Evolutionary conservation across 23 tunicate species (phyloP), one percentile per base, ranked within the genome.

Genomic region (Aplidium turbinatum): DNA sequence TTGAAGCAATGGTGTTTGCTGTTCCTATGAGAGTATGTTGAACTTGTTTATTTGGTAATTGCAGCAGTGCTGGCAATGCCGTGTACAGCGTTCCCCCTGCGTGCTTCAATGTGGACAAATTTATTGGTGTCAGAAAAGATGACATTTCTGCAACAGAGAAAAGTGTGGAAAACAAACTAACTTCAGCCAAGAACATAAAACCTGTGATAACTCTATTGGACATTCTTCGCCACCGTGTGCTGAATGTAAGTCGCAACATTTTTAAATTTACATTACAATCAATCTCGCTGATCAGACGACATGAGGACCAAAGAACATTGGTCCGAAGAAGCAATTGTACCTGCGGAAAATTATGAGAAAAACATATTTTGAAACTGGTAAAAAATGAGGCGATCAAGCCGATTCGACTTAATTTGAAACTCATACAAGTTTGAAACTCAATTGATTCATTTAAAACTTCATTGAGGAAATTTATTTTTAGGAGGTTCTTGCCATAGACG

Each of bases 41-140:
- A n/a, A n/a, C n/a, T n/a, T n/a, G n/a, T n/a, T n/a, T n/a, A n/a
- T n/a, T n/a, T n/a, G n/a, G n/a, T 32, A 23, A 3, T 56, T 48
- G 0, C 61, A 70, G 83, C 63, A 55, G 70, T 60, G 78, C 91
- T 11, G 78, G 91, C 52, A 77, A 77, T 68, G 83, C 83, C 2
- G 13, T 77, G 7, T 85, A 85, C 52, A 77, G 91, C 55, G 70
- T 85, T 6, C 91, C 91, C 2, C 91, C 78, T 0, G 45, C 35
- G 13, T 68, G 77, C 63, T 67, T 85, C 20, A 47, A 57, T 23
- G 52, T 77, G 31, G 54, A 70, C 0, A 48, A 47, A 42, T 45
- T 85, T 9, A 58, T 76, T 26, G 58, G 58, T 3, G 25, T 18
- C 62, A 13, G 6, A 55, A 42, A 42, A 16, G n/a, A n/a, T n/a